Conservation (phyloP, 1,140 invertebrate genomes). For the Caenorhabditis inopinata region DNA sequence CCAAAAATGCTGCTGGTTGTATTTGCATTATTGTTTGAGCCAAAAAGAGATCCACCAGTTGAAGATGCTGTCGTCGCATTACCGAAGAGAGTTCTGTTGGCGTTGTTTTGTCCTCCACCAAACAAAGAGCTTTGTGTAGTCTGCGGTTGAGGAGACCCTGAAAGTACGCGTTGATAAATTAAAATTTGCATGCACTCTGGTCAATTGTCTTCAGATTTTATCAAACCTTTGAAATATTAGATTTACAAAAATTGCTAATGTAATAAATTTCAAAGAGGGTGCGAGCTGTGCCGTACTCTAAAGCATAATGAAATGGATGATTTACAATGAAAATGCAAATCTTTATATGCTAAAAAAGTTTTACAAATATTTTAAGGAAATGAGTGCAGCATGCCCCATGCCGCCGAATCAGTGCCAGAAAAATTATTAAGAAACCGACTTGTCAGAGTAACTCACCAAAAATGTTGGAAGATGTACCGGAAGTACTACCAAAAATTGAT, state of each 20-base stretch:
- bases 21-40: not conserved
- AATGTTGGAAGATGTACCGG: not conserved
- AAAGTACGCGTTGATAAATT: not conserved
- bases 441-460: not conserved
- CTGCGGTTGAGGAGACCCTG: conserved; percentile 9
- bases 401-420: no score
- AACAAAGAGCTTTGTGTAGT: conserved; percentile 6
- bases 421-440: no score
- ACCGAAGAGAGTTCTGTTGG: conserved; percentile 15
- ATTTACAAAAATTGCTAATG: no score
- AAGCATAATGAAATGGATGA: no score
- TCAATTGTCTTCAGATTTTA: no score
- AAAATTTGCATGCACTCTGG: not conserved
- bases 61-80: not conserved
- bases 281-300: no score
- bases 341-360: no score
- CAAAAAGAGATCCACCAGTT: not conserved
- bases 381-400: no score
- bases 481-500: not conserved
- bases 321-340: no score
- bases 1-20: not conserved
- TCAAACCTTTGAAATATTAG: no score
- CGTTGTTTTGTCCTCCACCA: not conserved
- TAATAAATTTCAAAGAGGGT: no score
- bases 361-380: no score